Base-by-base conservation (phyloP, 1,140 invertebrate species). In the Trissolcus basalis region DNA sequence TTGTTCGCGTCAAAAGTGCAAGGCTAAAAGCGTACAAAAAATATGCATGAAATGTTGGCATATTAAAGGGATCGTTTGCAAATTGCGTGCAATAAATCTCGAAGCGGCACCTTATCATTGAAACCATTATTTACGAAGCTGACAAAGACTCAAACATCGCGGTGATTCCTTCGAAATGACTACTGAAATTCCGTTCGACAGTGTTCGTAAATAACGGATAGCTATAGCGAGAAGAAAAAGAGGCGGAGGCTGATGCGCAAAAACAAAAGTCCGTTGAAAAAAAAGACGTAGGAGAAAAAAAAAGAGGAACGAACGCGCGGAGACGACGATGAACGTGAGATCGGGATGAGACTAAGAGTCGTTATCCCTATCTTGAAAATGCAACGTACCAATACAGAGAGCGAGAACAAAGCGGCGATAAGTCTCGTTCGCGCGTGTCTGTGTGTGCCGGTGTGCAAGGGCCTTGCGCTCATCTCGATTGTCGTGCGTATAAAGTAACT, bases 381-480 rank as follows among this genome's bases (percentile, higher is more conserved):
- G 76, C 69, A 78, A 71, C 60, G 67, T 61, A 74, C 69, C 54
- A 39, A 69, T 63, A 43, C 11, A 61, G 59, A 70, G 58, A 59
- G 44, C 41, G 77, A 75, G 68, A 79, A 79, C 77, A 79, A 79
- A 75, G 77, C 71, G 77, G 71, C 63, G 71, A 79, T 79, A 79
- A 79, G 77, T 79, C 67, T 79, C 67, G 77, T 14, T 13, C 2
- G 43, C 8, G 12, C 44, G 68, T 54, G 44, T 45, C 13, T 12
- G 9, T 61, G 64, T 74, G 54, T 75, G 58, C 11, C 36, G 35
- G 58, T 61, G 58, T 69, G 10, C 35, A 53, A 53, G 65, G 76
- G 65, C 63, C 78, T 60, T 79, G 71, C 61, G 78, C 81, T 80
- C 79, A 78, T 83, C 78, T 67, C 78, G 68, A 72, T 77, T 76